A percentile compares a stretch with the other conserved stretches of the same genome.
Evolutionary conservation across 2,113 vertebrate genomes (phyloP).

Genomic region (Sturnus vulgaris): DNA sequence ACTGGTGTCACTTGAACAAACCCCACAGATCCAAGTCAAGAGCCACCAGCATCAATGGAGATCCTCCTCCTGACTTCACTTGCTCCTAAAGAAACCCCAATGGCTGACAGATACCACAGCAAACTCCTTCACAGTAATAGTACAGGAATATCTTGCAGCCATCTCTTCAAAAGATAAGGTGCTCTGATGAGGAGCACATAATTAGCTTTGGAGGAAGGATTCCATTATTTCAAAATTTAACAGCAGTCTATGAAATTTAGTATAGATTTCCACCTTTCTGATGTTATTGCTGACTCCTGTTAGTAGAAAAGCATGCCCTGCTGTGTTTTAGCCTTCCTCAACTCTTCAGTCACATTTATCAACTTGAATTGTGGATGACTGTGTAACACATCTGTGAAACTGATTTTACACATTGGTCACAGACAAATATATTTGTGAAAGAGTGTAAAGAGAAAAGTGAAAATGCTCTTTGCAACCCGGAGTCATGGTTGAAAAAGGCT

Average conservation of each 20-base stretch:
- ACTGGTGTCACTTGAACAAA: neutral
- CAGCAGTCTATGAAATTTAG: neutral
- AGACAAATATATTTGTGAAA: neutral
- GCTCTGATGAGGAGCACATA: neutral
- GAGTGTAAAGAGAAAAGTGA: neutral
- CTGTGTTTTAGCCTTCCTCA: neutral
- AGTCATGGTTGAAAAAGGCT: neutral
- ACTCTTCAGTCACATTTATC: neutral
- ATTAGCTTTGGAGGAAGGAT: neutral
- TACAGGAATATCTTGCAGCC: neutral
- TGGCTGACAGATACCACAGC: neutral
- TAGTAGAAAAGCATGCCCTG: neutral
- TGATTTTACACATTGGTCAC: neutral
- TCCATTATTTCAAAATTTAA: neutral
- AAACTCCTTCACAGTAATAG: neutral
- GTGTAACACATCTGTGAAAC: neutral
- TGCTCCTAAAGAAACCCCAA: neutral
- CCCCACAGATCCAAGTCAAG: neutral
- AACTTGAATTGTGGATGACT: neutral
- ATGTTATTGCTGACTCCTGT: neutral
- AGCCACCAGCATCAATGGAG: neutral
- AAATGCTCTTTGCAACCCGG: neutral
- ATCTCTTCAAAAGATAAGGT: neutral
- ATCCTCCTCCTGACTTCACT: neutral
- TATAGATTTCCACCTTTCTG: neutral